These are phyloP conservation scores for Arbacia lixula DNA, from an alignment of 53 echinoderm and acorn worm species.

Conservation along the genomic window DNA sequence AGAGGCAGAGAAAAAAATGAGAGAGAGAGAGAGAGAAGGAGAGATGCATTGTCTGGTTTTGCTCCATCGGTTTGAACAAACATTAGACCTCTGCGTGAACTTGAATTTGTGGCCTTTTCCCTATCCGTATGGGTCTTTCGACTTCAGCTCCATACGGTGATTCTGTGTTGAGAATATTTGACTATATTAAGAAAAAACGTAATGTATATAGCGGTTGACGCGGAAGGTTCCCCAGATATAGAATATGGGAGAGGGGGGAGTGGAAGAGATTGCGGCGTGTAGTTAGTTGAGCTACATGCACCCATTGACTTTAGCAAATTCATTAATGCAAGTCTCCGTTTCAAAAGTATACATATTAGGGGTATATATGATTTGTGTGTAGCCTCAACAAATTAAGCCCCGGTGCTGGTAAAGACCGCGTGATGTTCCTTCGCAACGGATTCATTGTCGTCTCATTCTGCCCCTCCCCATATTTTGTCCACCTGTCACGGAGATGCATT, in stretches of 20 bases:
- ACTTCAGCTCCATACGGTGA: not conserved
- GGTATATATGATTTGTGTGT: too few species aligned
- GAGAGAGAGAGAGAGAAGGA: constrained; percentile 9
- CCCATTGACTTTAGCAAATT: too few species aligned
- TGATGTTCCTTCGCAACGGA: too few species aligned
- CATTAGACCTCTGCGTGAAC: constrained; percentile 34
- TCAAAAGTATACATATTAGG: too few species aligned
- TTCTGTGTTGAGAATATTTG: constrained; percentile 24
- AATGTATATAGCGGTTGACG: constrained; percentile 21
- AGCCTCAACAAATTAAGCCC: too few species aligned
- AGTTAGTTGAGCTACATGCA: too few species aligned
- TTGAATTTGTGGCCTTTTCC: constrained; percentile 50
- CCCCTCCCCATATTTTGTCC: too few species aligned
- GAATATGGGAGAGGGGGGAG: not conserved
- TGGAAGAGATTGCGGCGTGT: too few species aligned
- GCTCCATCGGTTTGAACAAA: constrained; percentile 36
- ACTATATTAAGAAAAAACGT: not conserved
- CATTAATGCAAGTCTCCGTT: too few species aligned
- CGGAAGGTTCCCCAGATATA: not conserved
- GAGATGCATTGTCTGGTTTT: constrained; percentile 40
- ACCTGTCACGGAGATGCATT: too few species aligned
- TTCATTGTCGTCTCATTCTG: too few species aligned
- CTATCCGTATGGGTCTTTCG: not conserved
- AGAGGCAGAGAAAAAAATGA: not conserved
- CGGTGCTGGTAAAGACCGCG: too few species aligned